Base-by-base conservation (phyloP, 2,888 invertebrate genomes). In the Poecilus cupreus region DNA sequence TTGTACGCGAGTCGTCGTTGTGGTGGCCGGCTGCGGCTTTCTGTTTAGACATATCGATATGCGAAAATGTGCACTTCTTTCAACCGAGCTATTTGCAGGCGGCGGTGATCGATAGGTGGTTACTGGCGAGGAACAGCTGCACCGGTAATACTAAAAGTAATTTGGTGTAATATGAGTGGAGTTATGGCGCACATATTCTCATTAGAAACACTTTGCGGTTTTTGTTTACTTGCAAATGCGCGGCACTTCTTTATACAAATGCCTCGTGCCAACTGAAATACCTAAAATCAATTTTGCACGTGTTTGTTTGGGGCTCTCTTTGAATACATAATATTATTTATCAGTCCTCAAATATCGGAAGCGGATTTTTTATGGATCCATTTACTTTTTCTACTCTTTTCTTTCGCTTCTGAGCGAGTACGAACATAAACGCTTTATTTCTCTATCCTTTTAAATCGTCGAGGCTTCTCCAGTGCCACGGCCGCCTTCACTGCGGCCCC, bases 251-350 rank as follows among this genome's bases (percentile, higher is more conserved):
- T 68, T 70, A 32, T 51, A 79, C 20, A 79, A 79, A 79, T 79
- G 70, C 70, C 39, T 18, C 70, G 24, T 54, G 77, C 77, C 77
- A 26, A 60, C 10, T 43, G 68, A 22, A 78, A 64, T 78, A 78
- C 68, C 54, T 80, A 80, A 75, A 81, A 81, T 81, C 81, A 81
- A 81, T 81, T 81, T 75, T 75, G 57, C 80, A 81, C 81, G 60
- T 75, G 74, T 75, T 81, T 81, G 75, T 80, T 80, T 80, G 80
- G 80, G 68, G 32, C 57, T 37, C 46, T 43, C 39, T 80, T 80
- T 39, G 80, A 80, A 80, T 80, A 72, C 80, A 72, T 80, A 80
- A 80, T 80, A 57, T 80, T 80, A 80, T 80, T 80, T 80, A 80
- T 80, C 80, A 72, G 80, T 80, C 54, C 57, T 72, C 80, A 80